A percentile compares a stretch with the other conserved stretches of the same genome.
These are phyloP conservation scores for Thalassoma bifasciatum DNA, from an alignment of 2,113 vertebrate genomes.

Conservation along the genomic window DNA sequence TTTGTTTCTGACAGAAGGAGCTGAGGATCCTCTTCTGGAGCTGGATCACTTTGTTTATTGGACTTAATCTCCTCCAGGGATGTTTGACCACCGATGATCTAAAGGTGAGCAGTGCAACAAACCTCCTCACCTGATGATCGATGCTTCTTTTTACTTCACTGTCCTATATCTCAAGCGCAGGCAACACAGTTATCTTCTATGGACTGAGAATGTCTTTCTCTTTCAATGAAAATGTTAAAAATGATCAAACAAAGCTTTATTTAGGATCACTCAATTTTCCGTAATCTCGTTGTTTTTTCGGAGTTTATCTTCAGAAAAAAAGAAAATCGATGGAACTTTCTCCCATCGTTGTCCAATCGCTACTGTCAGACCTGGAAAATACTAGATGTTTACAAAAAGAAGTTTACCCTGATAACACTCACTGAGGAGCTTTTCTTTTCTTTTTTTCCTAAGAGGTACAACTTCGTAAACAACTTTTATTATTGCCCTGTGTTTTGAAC, in stretches of 20 bases:
- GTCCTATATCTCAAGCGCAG: too few species aligned
- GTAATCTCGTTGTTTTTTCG: neutral
- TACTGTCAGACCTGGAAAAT: neutral
- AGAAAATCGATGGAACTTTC: neutral
- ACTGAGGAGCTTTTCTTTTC: too few species aligned
- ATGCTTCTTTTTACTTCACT: neutral
- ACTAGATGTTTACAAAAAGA: too few species aligned
- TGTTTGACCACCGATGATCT: slow-evolving; percentile 24
- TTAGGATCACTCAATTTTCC: neutral
- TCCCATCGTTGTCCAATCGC: neutral
- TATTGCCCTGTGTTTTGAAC: neutral
- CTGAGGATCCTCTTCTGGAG: too few species aligned
- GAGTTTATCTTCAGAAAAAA: too few species aligned
- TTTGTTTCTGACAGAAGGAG: neutral
- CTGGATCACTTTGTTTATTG: neutral
- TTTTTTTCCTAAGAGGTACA: too few species aligned
- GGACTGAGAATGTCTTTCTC: neutral
- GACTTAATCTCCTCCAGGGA: neutral
- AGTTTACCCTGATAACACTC: neutral
- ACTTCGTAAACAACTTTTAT: neutral
- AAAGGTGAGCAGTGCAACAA: slow-evolving; percentile 23
- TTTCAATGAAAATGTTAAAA: neutral
- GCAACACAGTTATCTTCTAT: too few species aligned
- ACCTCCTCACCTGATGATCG: neutral
- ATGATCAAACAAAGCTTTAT: neutral